Evolutionary conservation across 2,113 vertebrate species (phyloP), one percentile per base, ranked within the genome.

Genomic region (Barbus barbus): DNA sequence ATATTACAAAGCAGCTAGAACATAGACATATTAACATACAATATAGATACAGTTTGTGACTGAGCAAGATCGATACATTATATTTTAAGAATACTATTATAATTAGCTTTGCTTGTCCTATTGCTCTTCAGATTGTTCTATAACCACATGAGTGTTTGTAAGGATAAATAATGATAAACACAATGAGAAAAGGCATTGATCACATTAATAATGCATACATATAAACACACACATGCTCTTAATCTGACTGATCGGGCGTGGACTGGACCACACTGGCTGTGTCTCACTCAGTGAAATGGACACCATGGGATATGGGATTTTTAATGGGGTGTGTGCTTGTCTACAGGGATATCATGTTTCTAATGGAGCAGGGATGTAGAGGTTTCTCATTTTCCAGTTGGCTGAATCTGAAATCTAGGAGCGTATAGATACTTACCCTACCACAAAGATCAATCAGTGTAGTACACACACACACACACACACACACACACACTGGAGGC

Each of bases 341-440:
- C 58, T 82, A 38, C 36, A 78, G 90, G 86, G 92, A 89, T 93
- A 93, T 93, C 90, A 88, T 89, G 91, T 94, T 93, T 94, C 90
- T 93, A 94, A 94, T 92, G 91, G 89, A 92, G 89, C 89, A 78
- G 87, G 90, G 90, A 94, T 90, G 92, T 92, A 93, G 92, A 93
- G 93, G 92, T 94, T 94, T 94, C 93, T 93, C 91, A 94, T 94
- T 94, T 94, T 93, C 93, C 71, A 86, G 89, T 88, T 92, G 94
- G 89, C 90, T 92, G 92, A 88, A 6, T 94, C 91, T 93, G 90
- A 82, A 80, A 77, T 87, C 78, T 51, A 60, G 78, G 16, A 78
- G 65, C 80, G 89, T 83, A 79, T 86, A 87, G 89, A 86, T 91
- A 91, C 90, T 92, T 93, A 93, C 90, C 86, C 86, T 89, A 84